These are phyloP conservation scores for Catharus minimus DNA, from an alignment of 2,113 vertebrate species.

Conservation along the genomic window DNA sequence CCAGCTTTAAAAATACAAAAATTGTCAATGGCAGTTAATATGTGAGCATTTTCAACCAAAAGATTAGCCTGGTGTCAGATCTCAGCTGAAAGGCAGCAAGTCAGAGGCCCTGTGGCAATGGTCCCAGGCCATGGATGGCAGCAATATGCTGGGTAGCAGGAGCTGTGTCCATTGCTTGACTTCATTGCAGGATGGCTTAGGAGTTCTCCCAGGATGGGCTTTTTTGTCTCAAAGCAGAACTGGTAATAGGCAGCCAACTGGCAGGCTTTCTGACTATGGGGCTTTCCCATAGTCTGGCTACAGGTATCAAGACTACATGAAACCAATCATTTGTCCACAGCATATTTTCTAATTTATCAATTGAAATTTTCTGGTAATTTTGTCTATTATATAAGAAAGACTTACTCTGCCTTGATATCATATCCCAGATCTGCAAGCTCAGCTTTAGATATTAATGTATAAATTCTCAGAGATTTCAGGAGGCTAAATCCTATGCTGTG, in stretches of 20 bases:
- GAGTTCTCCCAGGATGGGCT: background rate
- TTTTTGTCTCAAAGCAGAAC: background rate
- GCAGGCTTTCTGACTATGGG: background rate
- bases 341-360: background rate
- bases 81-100: background rate
- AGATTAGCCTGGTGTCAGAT: background rate
- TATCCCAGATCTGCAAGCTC: background rate
- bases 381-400: background rate
- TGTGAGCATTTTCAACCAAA: background rate
- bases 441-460: background rate
- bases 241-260: background rate
- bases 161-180: background rate
- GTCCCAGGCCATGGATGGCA: background rate
- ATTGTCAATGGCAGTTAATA: background rate
- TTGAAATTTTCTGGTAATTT: background rate
- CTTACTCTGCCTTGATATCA: background rate
- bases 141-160: rapidly evolving
- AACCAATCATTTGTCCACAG: background rate
- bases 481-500: background rate
- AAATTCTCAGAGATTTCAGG: background rate
- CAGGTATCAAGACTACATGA: background rate
- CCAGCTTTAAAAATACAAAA: background rate
- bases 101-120: background rate
- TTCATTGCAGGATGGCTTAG: background rate
- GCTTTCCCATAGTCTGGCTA: background rate